Evolutionary conservation across 2,113 vertebrate species (phyloP), one percentile per base, ranked within the genome.

Genomic region (Hippocampus comes): DNA sequence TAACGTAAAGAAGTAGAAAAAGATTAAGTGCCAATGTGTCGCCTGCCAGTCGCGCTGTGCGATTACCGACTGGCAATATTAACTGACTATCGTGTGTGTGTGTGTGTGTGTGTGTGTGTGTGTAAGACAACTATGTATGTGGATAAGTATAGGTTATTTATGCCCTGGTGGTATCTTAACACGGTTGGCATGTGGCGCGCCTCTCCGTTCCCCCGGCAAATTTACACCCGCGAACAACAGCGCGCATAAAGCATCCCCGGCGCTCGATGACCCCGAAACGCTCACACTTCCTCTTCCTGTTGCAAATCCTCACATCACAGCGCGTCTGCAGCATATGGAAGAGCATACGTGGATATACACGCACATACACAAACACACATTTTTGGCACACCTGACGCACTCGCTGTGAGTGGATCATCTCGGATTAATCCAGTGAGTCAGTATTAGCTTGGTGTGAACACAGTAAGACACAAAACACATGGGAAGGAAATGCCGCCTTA

Each of bases 381-480:
- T 55, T 73, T 49, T 18, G 43, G 11, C 67, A 42, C 8, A 61
- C 74, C 63, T 42, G 63, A 46, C 63, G 21, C 64, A 55, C 67
- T 63, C 69, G 66, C 83, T 72, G 80, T 70, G 75, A 87, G 87
- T 83, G 86, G 84, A 80, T 86, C 64, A 82, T 87, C 87, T 88
- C 82, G 88, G 88, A 90, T 90, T 87, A 91, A 90, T 87, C 77
- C 82, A 86, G 85, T 86, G 85, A 91, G 82, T 86, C 88, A 86
- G 85, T 88, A 88, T 91, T 90, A 86, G 84, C 86, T 89, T 85
- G 84, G 86, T 81, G 88, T 89, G 86, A 91, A 91, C 84, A 87
- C 79, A 80, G 79, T 88, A 81, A 88, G 85, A 89, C 85, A 86
- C 87, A 81, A 80, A 81, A 87, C 85, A 87, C 89, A 86, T 84